Conservation (phyloP, 1,140 invertebrate species). For the Stegodyphus dumicola region DNA sequence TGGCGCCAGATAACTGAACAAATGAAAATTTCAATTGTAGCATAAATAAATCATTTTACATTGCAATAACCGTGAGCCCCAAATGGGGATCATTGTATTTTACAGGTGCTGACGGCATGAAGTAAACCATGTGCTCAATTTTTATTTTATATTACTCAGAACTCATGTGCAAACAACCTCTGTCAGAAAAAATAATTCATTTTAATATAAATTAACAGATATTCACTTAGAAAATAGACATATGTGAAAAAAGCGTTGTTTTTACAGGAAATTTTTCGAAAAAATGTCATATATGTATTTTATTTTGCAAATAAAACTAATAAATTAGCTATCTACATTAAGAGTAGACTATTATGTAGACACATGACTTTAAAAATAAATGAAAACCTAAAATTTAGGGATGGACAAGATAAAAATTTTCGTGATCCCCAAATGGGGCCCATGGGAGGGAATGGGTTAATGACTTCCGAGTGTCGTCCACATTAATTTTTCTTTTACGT, state of each 20-base stretch:
- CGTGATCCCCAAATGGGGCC: slow-evolving; percentile 37
- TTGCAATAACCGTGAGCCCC: slow-evolving; percentile 38
- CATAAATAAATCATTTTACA: slow-evolving; percentile 39
- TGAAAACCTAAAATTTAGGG: slow-evolving; percentile 33
- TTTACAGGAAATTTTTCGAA: slow-evolving; percentile 1
- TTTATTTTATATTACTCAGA: slow-evolving; percentile 39
- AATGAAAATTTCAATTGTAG: slow-evolving; percentile 40
- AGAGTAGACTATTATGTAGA: slow-evolving; percentile 2
- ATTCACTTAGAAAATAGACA: no score
- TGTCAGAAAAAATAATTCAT: slow-evolving; percentile 39
- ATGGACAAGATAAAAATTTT: slow-evolving; percentile 39
- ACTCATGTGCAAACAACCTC: slow-evolving; percentile 39
- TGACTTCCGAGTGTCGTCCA: no score
- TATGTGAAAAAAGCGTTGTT: slow-evolving; percentile 41
- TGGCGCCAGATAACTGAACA: slow-evolving; percentile 37
- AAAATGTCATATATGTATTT: slow-evolving; percentile 1
- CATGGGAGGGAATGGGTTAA: slow-evolving; percentile 36
- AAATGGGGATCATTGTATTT: slow-evolving; percentile 40
- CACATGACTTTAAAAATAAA: slow-evolving; percentile 3
- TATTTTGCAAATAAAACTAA: slow-evolving; percentile 3
- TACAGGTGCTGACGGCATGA: slow-evolving; percentile 31
- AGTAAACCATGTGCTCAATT: slow-evolving; percentile 38
- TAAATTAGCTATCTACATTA: slow-evolving; percentile 3
- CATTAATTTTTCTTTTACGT: no score
- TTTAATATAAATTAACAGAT: slow-evolving; percentile 27